These are phyloP conservation scores for Anaspis maculata DNA, from an alignment of 2,888 invertebrate genomes.

Conservation along the genomic window DNA sequence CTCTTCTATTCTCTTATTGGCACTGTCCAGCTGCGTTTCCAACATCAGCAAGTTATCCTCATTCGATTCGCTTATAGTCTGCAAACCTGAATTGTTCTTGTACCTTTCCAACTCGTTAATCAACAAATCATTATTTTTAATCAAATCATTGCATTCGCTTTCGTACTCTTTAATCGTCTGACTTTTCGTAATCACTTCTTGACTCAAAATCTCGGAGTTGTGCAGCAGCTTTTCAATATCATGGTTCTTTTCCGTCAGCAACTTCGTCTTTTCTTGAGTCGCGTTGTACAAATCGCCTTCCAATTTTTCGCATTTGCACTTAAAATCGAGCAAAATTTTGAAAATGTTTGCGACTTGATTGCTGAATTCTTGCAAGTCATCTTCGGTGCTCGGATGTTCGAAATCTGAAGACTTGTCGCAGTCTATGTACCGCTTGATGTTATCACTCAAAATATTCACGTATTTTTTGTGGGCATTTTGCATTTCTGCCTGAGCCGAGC, in stretches of 20 bases:
- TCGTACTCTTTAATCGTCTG: slow-evolving; percentile 45
- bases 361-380: slow-evolving; percentile 25
- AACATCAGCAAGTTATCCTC: slow-evolving; percentile 59
- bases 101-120: slow-evolving; percentile 56
- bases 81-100: slow-evolving; percentile 54
- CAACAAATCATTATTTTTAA: slow-evolving; percentile 63
- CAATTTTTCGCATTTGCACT: slow-evolving; percentile 50
- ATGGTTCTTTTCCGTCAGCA: slow-evolving; percentile 34
- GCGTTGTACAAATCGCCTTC: slow-evolving; percentile 52
- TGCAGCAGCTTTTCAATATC: slow-evolving; percentile 38
- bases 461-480: slow-evolving; percentile 22
- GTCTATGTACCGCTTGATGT: slow-evolving; percentile 25
- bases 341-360: slow-evolving; percentile 48
- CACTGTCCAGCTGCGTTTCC: slow-evolving; percentile 54
- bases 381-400: slow-evolving; percentile 11
- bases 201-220: slow-evolving; percentile 36
- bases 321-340: slow-evolving; percentile 50
- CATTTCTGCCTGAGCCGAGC: background rate
- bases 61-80: slow-evolving; percentile 64
- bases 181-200: slow-evolving; percentile 34
- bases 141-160: slow-evolving; percentile 55
- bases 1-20: slow-evolving; percentile 35
- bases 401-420: slow-evolving; percentile 17
- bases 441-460: slow-evolving; percentile 27
- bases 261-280: slow-evolving; percentile 43